Base-by-base conservation (phyloP, 1,140 invertebrate species). In the Trichoplusia ni region DNA sequence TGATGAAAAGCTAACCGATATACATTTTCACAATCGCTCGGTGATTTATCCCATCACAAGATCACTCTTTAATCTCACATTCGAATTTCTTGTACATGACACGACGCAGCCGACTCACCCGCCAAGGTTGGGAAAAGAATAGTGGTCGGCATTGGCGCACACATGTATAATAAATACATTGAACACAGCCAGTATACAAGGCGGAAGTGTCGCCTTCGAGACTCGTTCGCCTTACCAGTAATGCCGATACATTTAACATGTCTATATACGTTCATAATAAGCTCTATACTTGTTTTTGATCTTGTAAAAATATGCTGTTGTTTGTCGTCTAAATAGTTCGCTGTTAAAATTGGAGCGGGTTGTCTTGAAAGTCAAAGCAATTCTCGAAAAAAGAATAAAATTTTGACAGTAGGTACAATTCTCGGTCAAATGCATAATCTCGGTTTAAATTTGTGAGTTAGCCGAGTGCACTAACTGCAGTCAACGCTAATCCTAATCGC, bases 101-200 rank as follows among this genome's bases (percentile, higher is more conserved):
- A 16, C 8, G 25, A 3, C 44, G 25, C 7, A 44, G 40, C 40
- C 40, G 38, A 42, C 18, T 42, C 38, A 42, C 38, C 38, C n/a
- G 78, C 69, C 82, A 85, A 86, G 84, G 83, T 72, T 71, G 58
- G 75, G 77, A 76, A 81, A 84, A 84, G 79, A 85, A 82, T 79
- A 79, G 82, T 83, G 71, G 83, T 59, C 76, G 84, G 77, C 84
- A 87, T 87, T 87, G 84, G 71, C n/a, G 58, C 64, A 44, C 71
- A 77, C 68, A 75, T 64, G 62, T 21, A 69, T 29, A 66, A 79
- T 74, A 84, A 84, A 81, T 76, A 72, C 69, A 77, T 77, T 72
- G 4, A 78, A 78, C 79, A 49, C 67, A 70, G 75, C 73, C 75
- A 66, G 73, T 74, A 76, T 71, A 79, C 75, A 76, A 27, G 29